These are phyloP conservation scores for Quadriops clusia DNA, from an alignment of 2,888 invertebrate species.

Conservation along the genomic window DNA sequence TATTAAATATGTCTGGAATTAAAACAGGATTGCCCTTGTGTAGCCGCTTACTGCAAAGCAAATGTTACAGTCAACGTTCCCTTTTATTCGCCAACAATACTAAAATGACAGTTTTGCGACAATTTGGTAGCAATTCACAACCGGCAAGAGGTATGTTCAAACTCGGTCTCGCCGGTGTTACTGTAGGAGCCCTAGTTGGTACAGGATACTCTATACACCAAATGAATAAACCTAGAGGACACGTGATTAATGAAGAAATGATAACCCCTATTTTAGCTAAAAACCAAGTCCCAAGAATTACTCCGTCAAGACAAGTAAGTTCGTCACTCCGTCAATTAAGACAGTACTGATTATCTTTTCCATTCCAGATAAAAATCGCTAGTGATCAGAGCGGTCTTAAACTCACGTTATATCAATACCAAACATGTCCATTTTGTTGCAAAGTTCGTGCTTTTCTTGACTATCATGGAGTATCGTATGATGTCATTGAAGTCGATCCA, in stretches of 20 bases:
- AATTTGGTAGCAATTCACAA: too few species aligned
- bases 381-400: constrained; percentile 58
- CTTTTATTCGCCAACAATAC: too few species aligned
- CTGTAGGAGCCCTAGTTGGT: constrained; percentile 36
- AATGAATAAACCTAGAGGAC: constrained; percentile 34
- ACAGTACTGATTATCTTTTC: constrained; percentile 8
- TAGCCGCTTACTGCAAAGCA: too few species aligned
- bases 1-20: too few species aligned
- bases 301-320: constrained; percentile 39
- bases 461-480: constrained; percentile 85
- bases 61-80: too few species aligned
- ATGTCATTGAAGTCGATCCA: constrained; percentile 95
- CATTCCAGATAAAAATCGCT: constrained; percentile 49
- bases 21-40: too few species aligned
- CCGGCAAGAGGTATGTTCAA: constrained; percentile 23
- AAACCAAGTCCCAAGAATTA: constrained; percentile 32
- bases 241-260: constrained; percentile 38
- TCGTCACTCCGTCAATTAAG: background rate
- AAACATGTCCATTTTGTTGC: constrained; percentile 96
- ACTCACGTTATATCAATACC: constrained; percentile 87
- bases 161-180: constrained; percentile 32
- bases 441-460: constrained; percentile 87
- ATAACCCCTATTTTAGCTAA: constrained; percentile 29
- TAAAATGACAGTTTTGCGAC: too few species aligned
- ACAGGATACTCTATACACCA: constrained; percentile 39